Percentiles rank a stretch among this genome's conserved stretches.
Evolutionary conservation across 2,113 vertebrate genomes (phyloP).

Genomic region (Siphamia tubifer): DNA sequence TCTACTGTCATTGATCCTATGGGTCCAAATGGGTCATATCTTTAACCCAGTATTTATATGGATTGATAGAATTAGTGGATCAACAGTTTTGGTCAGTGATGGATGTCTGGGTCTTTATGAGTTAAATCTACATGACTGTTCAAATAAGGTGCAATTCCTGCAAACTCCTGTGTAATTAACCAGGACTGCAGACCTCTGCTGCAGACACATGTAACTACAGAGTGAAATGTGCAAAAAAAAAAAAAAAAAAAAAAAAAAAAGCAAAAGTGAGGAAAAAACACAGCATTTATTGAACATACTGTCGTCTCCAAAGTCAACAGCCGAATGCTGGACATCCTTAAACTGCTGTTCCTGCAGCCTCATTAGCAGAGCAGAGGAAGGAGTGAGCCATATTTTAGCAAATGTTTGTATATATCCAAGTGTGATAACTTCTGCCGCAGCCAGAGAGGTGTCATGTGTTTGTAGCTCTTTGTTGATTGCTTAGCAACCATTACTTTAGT

Average conservation of each 20-base stretch:
- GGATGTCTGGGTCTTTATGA: no score
- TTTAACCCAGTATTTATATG: no score
- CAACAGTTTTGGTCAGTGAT: no score
- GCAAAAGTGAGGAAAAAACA: conserved; percentile 6
- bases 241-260: no score
- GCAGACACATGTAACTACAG: conserved; percentile 22
- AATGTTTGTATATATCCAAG: conserved; percentile 49
- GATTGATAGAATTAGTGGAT: no score
- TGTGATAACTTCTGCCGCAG: conserved; percentile 43
- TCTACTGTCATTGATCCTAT: no score
- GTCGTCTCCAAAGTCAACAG: conserved; percentile 36
- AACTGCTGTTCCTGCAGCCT: conserved; percentile 30
- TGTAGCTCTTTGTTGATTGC: conserved; percentile 43
- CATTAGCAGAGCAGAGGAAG: conserved; percentile 42
- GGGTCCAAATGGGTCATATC: no score
- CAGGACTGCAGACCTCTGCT: conserved; percentile 12
- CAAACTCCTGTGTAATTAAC: conserved; percentile 26
- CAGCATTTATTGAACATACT: conserved; percentile 23
- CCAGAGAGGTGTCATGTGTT: conserved; percentile 48
- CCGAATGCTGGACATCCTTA: conserved; percentile 11
- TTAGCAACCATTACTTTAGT: conserved; percentile 37
- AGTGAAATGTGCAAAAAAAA: no score
- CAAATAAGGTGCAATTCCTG: conserved; percentile 13
- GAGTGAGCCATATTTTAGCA: conserved; percentile 45
- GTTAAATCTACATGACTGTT: conserved; percentile 16